Percentiles rank a stretch among this genome's conserved stretches.
These are phyloP conservation scores for Lepidothrix coronata DNA, from an alignment of 2,113 vertebrate species.

Conservation along the genomic window DNA sequence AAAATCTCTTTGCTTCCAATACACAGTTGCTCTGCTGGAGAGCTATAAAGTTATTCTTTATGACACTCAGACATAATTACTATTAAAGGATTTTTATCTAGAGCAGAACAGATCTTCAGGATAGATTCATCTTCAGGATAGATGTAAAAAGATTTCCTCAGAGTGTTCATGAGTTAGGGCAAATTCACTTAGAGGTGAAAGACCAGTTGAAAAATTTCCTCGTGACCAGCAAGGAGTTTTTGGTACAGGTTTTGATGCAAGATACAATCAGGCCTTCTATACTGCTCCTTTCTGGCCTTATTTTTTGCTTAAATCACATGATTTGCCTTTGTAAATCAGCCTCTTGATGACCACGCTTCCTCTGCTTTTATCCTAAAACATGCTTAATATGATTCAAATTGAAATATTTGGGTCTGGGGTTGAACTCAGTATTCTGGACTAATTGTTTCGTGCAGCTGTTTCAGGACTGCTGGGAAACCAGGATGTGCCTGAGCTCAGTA, in stretches of 20 bases:
- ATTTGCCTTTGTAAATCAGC: neutral
- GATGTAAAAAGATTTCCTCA: neutral
- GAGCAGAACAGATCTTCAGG: neutral
- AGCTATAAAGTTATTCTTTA: neutral
- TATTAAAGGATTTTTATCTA: neutral
- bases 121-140: neutral
- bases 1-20: neutral
- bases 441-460: neutral
- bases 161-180: neutral
- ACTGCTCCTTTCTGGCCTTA: neutral
- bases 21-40: neutral
- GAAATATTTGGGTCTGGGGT: neutral
- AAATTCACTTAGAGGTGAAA: neutral
- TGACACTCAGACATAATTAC: neutral
- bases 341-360: neutral
- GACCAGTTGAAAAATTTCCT: neutral
- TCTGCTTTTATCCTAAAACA: neutral
- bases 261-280: neutral
- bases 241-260: neutral
- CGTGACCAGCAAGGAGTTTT: neutral
- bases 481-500: neutral
- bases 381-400: neutral
- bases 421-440: neutral
- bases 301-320: neutral
- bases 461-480: neutral